Evolutionary conservation across 2,113 vertebrate species (phyloP).

Genomic region (Hystrix brachyura): DNA sequence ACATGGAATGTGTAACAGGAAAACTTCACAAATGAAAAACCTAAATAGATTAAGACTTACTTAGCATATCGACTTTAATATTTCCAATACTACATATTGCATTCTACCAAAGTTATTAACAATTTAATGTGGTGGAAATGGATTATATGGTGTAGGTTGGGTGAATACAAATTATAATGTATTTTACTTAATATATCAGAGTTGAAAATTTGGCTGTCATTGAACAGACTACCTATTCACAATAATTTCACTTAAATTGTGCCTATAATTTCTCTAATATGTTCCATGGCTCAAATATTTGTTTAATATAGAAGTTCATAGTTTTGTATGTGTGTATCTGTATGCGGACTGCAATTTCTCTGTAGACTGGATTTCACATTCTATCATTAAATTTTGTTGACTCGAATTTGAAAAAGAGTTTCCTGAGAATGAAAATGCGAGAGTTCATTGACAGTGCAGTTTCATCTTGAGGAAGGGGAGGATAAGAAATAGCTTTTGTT

Average conservation of each 20-base stretch:
- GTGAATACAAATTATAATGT: background rate
- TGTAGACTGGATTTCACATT: background rate
- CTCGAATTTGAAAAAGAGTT: constrained; percentile 6
- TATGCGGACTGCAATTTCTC: background rate
- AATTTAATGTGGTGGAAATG: background rate
- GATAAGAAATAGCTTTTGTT: background rate
- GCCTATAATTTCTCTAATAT: background rate
- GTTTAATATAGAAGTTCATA: background rate
- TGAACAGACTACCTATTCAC: background rate
- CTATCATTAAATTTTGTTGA: background rate
- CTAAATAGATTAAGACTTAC: background rate
- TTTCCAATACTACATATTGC: background rate
- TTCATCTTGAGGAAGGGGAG: background rate
- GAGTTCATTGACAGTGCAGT: background rate
- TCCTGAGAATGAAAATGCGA: constrained; percentile 1
- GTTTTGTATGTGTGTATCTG: background rate
- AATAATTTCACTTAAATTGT: background rate
- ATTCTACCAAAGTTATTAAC: background rate
- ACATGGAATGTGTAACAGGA: background rate
- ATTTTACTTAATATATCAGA: background rate
- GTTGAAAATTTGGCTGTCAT: background rate
- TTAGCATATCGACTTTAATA: background rate
- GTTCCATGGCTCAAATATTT: background rate
- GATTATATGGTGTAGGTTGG: background rate
- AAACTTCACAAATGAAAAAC: background rate